A percentile compares a stretch with the other conserved stretches of the same genome.
These are phyloP conservation scores for Stenotaenia linearis DNA, from an alignment of 2,888 invertebrate genomes.

Conservation along the genomic window DNA sequence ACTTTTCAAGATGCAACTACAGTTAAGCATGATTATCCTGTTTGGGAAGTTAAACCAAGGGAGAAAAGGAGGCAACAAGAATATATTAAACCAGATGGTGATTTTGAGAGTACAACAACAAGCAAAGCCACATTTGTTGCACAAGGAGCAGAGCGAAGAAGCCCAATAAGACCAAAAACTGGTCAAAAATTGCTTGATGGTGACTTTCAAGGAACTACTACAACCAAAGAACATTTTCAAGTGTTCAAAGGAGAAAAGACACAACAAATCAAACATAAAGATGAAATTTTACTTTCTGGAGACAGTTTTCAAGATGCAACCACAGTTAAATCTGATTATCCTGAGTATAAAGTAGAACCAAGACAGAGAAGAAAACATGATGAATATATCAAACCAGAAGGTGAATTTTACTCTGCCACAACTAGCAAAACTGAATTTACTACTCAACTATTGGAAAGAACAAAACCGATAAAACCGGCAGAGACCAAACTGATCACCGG, in stretches of 20 bases:
- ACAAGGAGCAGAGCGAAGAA: background rate
- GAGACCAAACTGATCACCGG: too few species aligned
- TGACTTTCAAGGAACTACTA: background rate
- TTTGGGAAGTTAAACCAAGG: background rate
- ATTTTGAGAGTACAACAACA: slow-evolving; percentile 22
- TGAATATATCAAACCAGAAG: too few species aligned
- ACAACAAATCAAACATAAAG: background rate
- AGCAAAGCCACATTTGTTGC: too few species aligned
- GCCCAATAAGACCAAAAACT: background rate
- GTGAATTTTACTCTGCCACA: too few species aligned
- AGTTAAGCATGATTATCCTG: background rate
- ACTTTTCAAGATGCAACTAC: background rate
- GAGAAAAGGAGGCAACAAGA: background rate
- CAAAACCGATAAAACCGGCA: background rate
- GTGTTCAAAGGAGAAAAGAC: background rate
- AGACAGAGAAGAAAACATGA: too few species aligned
- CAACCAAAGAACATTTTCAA: background rate
- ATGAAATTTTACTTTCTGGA: background rate
- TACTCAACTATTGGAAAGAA: background rate
- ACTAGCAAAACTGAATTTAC: too few species aligned
- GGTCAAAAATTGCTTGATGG: background rate
- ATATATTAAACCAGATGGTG: background rate
- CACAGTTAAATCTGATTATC: too few species aligned
- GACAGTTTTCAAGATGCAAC: background rate
- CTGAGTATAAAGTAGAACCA: too few species aligned